Percentiles rank a stretch among this genome's conserved stretches.
These are phyloP conservation scores for Nomada hirtipes DNA, from an alignment of 2,888 invertebrate genomes.

Conservation along the genomic window DNA sequence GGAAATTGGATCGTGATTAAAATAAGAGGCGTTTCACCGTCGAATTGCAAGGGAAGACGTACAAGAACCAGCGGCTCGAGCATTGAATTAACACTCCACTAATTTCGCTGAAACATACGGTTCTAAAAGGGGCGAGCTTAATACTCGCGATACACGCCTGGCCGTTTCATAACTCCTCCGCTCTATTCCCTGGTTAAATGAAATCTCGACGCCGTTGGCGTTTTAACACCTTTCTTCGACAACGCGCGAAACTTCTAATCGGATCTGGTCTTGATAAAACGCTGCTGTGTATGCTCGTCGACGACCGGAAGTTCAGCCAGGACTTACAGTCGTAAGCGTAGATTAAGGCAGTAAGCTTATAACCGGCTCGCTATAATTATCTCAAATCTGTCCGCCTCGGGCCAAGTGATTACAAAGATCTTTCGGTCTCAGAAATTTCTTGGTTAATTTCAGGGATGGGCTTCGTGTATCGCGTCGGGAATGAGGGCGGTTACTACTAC, in stretches of 20 bases:
- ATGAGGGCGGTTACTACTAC: conserved; percentile 1
- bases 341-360: conserved; percentile 63
- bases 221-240: conserved; percentile 23
- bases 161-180: background rate
- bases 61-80: background rate
- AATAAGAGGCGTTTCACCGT: too few relatives aligned
- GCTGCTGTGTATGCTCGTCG: conserved; percentile 39
- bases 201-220: background rate
- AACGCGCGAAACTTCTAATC: conserved; percentile 30
- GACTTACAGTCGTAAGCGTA: conserved; percentile 62
- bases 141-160: background rate
- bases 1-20: too few relatives aligned
- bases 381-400: conserved; percentile 58
- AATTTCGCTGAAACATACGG: conserved; percentile 2
- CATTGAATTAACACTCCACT: conserved; percentile 16
- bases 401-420: conserved; percentile 56
- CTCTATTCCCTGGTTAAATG: background rate
- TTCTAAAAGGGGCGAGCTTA: background rate
- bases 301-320: conserved; percentile 46
- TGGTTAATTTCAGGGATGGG: conserved; percentile 47
- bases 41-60: too few relatives aligned
- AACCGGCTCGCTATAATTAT: conserved; percentile 57
- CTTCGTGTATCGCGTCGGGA: background rate
- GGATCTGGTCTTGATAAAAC: conserved; percentile 44
- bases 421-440: conserved; percentile 42